Evolutionary conservation across 2,888 invertebrate species (phyloP), one percentile per base, ranked within the genome.

Genomic region (Tanypteryx hageni): DNA sequence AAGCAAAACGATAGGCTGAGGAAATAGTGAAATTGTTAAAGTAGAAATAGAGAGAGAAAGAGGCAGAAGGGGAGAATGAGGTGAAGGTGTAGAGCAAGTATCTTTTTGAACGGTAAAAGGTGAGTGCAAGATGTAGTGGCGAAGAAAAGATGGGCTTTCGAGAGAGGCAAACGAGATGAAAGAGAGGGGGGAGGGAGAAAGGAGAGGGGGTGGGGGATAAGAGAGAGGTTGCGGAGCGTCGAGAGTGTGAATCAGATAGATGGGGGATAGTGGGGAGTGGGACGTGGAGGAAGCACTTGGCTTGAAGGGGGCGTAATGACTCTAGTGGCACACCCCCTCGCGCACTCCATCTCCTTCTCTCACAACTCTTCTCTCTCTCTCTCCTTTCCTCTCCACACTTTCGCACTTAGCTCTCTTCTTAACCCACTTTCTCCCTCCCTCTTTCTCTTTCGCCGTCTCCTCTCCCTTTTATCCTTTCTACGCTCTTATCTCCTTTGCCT

Each of bases 291-390:
- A 44, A 18, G 22, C 9, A 44, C 57, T 56, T 14, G 14, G 8
- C n/a, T 5, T 83, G 83, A 83, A 83, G 56, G 83, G 83, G 83
- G 57, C 5, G 83, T 83, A 56, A 83, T 56, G 83, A 56, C 56
- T 83, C 56, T 44, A 83, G 56, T 56, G 83, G 56, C 56, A 10
- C 83, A 14, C 5, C 83, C n/a, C 18, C 82, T 27, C 27, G 27
- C 14, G 81, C 27, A 27, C 31, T 82, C 44, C 82, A 82, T 27
- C 3, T 44, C 9, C 16, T 13, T 27, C 13, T 10, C 31, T 2
- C 10, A 31, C 11, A 1, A 5, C 44, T 31, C 44, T 7, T 82
- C 13, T 7, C 14, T 44, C 82, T 11, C 5, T 11, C 0, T 13
- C n/a, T 13, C 76, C 76, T 22, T 22, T n/a, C 18, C 18, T 11